Evolutionary conservation across 1,140 invertebrate genomes (phyloP).

Genomic region (Polypedilum pembai): DNA sequence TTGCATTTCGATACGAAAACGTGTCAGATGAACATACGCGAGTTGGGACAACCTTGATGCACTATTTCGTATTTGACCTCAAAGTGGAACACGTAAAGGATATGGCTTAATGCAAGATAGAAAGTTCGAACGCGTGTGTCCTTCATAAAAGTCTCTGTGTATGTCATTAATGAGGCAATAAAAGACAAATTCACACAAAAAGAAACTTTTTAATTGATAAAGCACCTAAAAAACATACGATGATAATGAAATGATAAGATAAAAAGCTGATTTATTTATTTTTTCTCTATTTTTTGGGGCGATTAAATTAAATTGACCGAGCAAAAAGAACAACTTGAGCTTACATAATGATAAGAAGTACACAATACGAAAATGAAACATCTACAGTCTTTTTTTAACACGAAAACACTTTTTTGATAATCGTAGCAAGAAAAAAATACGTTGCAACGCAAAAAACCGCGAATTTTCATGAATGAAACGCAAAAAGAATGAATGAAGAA

Average conservation of each 20-base stretch:
- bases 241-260: not conserved
- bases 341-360: constrained; percentile 14
- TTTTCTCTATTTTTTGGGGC: not conserved
- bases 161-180: not conserved
- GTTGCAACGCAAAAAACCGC: not conserved
- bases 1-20: not conserved
- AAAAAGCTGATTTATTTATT: not conserved
- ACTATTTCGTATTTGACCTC: not conserved
- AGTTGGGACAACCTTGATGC: constrained; percentile 5
- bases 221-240: not conserved
- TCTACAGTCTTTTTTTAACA: not conserved
- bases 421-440: not conserved
- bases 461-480: not conserved
- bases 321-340: not conserved
- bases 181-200: not conserved
- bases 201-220: not conserved
- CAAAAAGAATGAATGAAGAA: not conserved
- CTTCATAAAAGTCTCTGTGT: too few species aligned
- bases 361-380: not conserved
- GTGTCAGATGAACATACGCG: not conserved
- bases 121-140: not conserved
- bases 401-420: not conserved
- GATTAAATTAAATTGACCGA: constrained; percentile 8
- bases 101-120: not conserved
- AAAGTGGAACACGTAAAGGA: not conserved